These are phyloP conservation scores for Stegastes partitus DNA, from an alignment of 2,113 vertebrate genomes.

Conservation along the genomic window DNA sequence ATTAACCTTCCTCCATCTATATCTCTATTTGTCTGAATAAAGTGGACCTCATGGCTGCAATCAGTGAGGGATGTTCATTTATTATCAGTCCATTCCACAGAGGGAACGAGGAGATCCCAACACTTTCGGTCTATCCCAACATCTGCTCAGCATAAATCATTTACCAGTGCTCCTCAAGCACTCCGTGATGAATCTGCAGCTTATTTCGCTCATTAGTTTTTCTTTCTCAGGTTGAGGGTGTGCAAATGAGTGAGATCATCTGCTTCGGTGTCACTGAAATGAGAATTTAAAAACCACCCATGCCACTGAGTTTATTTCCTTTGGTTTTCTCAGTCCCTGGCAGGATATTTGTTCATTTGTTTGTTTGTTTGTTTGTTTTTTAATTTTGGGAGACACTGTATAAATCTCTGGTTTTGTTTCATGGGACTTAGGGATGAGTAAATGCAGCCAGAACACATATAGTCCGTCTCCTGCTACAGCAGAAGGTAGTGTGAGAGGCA, in stretches of 20 bases:
- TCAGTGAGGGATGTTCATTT: neutral
- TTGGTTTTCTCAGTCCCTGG: neutral
- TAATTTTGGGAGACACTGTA: no score
- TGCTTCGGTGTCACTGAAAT: neutral
- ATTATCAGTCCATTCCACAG: neutral
- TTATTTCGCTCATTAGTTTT: slow-evolving; percentile 28
- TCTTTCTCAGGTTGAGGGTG: neutral
- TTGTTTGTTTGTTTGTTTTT: no score
- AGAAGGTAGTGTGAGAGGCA: no score
- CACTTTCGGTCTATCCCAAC: neutral
- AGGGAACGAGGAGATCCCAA: neutral
- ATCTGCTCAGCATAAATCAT: slow-evolving; percentile 7
- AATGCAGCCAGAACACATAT: no score
- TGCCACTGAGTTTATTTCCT: neutral
- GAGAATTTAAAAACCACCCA: neutral
- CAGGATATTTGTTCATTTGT: neutral
- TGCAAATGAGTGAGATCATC: slow-evolving; percentile 16
- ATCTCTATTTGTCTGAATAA: neutral
- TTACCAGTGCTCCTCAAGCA: neutral
- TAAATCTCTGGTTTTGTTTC: no score
- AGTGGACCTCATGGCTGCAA: neutral
- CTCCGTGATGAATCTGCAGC: neutral
- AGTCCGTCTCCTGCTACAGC: no score
- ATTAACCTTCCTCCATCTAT: slow-evolving; percentile 10
- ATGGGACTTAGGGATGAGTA: no score